Percentiles rank a stretch among this genome's conserved stretches.
These are phyloP conservation scores for Opisthocomus hoazin DNA, from an alignment of 2,113 vertebrate species.

Conservation along the genomic window DNA sequence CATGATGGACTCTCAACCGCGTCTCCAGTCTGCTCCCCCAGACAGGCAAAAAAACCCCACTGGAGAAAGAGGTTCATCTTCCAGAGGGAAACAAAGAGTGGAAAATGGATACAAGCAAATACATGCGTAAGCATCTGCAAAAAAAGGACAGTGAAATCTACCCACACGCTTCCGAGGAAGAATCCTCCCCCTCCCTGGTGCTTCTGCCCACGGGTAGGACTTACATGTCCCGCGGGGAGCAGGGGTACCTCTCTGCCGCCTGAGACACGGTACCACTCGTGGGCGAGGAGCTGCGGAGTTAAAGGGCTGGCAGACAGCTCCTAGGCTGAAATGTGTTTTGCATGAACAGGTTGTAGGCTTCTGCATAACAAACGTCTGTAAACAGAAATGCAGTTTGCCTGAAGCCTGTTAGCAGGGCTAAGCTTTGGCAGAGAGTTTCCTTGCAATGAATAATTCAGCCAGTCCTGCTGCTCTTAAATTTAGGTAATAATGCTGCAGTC, in stretches of 20 bases:
- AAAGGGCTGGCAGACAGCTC: not conserved
- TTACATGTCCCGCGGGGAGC: not conserved
- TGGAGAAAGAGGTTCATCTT: not conserved
- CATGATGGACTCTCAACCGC: fast-evolving
- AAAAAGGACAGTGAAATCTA: not conserved
- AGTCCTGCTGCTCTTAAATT: conserved; percentile 15
- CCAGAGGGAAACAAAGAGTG: not conserved
- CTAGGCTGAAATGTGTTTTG: not conserved
- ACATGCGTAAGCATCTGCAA: not conserved
- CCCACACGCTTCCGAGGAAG: not conserved
- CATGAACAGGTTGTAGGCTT: not conserved
- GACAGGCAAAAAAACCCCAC: not conserved
- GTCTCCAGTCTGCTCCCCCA: not conserved
- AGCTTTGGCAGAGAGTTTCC: not conserved
- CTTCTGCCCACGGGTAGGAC: not conserved
- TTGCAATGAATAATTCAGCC: conserved; percentile 3
- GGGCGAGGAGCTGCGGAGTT: not conserved
- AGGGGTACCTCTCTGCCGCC: not conserved
- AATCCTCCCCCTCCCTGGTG: not conserved
- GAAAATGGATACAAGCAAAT: not conserved
- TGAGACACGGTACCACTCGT: not conserved
- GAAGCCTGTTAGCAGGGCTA: not conserved
- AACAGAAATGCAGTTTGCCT: not conserved
- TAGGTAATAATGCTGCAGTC: not conserved
- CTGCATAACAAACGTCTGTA: not conserved